A percentile compares a stretch with the other conserved stretches of the same genome.
Conservation (phyloP, 2,888 invertebrate genomes). For the Adela reaumurella region DNA sequence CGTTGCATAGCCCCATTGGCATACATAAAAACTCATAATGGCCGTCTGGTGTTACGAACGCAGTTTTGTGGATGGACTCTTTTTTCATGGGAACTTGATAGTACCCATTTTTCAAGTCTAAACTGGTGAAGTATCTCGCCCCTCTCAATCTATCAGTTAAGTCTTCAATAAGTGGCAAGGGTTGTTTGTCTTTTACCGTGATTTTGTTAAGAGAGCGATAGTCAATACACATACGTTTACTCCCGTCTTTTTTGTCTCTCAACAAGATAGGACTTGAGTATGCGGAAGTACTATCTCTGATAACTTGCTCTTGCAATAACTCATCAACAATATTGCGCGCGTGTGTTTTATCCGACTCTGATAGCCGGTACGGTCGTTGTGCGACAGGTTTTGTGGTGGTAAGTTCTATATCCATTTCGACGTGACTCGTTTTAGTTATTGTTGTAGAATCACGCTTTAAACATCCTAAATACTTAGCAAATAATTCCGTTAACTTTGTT, state of each 20-base stretch:
- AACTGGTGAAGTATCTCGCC: slow-evolving; percentile 16
- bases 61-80: slow-evolving; percentile 21
- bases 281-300: slow-evolving; percentile 12
- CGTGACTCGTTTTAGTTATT: no score
- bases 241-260: slow-evolving; percentile 12
- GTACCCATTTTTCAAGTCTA: slow-evolving; percentile 21
- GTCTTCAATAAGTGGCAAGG: slow-evolving; percentile 25
- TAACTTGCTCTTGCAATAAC: slow-evolving; percentile 10
- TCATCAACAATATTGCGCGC: slow-evolving; percentile 12
- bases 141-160: slow-evolving; percentile 19
- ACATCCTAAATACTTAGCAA: no score
- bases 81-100: slow-evolving; percentile 21
- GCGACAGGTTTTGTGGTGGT: slow-evolving; percentile 4
- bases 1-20: slow-evolving; percentile 18
- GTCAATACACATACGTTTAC: slow-evolving; percentile 6
- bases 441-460: no score
- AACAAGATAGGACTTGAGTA: slow-evolving; percentile 10
- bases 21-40: slow-evolving; percentile 23
- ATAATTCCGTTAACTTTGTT: no score
- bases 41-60: slow-evolving; percentile 23
- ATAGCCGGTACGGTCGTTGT: slow-evolving; percentile 7
- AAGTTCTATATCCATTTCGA: slow-evolving; percentile 5
- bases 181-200: slow-evolving; percentile 12
- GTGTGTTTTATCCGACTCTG: slow-evolving; percentile 9
- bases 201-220: background rate